Conservation (phyloP, 2,113 vertebrate genomes). For the Diadophis punctatus region DNA sequence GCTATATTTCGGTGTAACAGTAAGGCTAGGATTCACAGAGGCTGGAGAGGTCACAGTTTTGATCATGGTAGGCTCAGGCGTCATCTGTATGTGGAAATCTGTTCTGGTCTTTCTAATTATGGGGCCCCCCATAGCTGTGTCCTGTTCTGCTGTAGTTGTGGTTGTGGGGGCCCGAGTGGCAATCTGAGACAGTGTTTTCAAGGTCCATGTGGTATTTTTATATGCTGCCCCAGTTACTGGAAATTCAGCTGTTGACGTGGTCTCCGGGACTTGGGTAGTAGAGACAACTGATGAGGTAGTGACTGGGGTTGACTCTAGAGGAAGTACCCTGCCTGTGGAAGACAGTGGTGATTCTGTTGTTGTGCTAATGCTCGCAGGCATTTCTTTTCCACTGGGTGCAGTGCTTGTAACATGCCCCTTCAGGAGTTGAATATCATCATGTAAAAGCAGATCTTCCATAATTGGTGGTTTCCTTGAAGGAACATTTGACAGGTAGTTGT, state of each 20-base stretch:
- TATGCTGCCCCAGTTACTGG: fast-evolving
- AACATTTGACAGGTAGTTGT: conserved; percentile 50
- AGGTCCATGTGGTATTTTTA: neutral
- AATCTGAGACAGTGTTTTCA: neutral
- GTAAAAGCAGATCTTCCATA: conserved; percentile 28
- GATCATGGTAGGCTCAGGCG: neutral
- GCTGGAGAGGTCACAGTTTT: fast-evolving
- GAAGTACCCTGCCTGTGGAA: neutral
- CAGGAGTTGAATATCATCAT: fast-evolving
- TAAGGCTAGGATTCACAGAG: neutral
- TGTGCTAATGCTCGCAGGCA: fast-evolving
- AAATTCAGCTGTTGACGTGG: fast-evolving
- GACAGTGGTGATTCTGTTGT: neutral
- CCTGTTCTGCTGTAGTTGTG: neutral
- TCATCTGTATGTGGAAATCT: neutral
- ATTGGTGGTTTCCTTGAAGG: conserved; percentile 43
- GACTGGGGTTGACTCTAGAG: fast-evolving
- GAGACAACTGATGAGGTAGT: conserved; percentile 3
- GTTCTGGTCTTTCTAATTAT: conserved; percentile 12
- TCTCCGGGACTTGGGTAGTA: fast-evolving
- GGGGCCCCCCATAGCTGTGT: neutral
- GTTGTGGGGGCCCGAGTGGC: conserved; percentile 6
- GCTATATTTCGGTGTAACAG: conserved; percentile 46
- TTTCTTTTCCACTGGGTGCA: fast-evolving
- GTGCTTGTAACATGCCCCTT: neutral